Percentiles rank a stretch among this genome's conserved stretches.
Conservation (phyloP, 2,113 vertebrate genomes). For the Apteryx owenii region DNA sequence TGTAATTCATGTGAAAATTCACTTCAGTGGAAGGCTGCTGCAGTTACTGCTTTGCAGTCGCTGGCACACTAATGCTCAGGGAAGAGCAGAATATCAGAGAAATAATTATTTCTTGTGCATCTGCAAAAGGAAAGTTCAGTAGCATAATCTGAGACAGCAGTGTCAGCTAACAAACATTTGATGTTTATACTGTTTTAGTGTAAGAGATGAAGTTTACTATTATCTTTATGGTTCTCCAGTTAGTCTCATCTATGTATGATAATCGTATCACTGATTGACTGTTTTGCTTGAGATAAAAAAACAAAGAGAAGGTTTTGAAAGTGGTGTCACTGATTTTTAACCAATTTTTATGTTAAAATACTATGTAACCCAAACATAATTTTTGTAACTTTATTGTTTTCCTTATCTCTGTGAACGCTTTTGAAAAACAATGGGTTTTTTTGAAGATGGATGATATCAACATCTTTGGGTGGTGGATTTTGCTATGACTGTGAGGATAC, state of each 20-base stretch:
- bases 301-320: background rate
- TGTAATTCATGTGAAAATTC: background rate
- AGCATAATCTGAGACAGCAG: background rate
- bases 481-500: background rate
- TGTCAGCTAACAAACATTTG: background rate
- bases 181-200: background rate
- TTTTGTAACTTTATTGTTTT: background rate
- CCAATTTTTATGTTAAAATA: background rate
- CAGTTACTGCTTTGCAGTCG: background rate
- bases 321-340: background rate
- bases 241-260: background rate
- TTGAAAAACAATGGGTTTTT: background rate
- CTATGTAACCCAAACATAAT: background rate
- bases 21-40: background rate
- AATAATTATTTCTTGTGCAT: background rate
- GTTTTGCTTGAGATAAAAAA: background rate
- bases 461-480: background rate
- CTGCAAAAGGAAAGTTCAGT: background rate
- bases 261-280: background rate
- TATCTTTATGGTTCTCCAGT: background rate
- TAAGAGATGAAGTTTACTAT: background rate
- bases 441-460: background rate
- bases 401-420: background rate
- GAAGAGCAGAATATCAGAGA: background rate
- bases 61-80: background rate